Percentiles rank a stretch among this genome's conserved stretches.
Evolutionary conservation across 2,113 vertebrate genomes (phyloP).

Genomic region (Syrrhaptes paradoxus): DNA sequence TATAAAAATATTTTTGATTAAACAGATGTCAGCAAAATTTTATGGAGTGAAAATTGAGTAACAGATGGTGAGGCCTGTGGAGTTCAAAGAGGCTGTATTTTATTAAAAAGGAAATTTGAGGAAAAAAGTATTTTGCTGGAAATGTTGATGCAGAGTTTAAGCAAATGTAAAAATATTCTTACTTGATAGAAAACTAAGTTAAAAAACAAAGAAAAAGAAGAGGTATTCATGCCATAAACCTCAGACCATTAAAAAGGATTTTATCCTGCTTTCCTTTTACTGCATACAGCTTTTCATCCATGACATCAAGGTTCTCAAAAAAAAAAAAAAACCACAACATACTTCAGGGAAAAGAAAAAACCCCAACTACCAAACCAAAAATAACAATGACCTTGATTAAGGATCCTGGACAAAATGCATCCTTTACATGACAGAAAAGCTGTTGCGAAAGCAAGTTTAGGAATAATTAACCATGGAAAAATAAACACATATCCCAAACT

Average conservation of each 20-base stretch:
- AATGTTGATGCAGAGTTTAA: slow-evolving; percentile 45
- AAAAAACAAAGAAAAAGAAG: neutral
- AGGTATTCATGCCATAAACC: neutral
- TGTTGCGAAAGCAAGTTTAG: neutral
- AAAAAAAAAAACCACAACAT: neutral
- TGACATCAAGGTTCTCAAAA: neutral
- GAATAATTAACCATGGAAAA: neutral
- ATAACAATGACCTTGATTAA: neutral
- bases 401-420: neutral
- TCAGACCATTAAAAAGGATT: neutral
- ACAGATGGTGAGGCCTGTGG: slow-evolving; percentile 58
- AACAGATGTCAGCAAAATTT: slow-evolving; percentile 71
- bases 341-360: neutral
- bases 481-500: neutral
- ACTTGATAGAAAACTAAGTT: slow-evolving; percentile 19
- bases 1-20: slow-evolving; percentile 61
- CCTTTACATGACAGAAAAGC: neutral
- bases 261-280: neutral
- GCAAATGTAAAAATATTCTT: slow-evolving; percentile 13
- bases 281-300: neutral
- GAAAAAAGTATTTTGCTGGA: slow-evolving; percentile 47
- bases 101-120: slow-evolving; percentile 58
- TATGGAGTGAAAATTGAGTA: slow-evolving; percentile 62
- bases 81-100: slow-evolving; percentile 50
- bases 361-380: neutral